Base-by-base conservation (phyloP, 2,113 vertebrate genomes). In the Indri indri region DNA sequence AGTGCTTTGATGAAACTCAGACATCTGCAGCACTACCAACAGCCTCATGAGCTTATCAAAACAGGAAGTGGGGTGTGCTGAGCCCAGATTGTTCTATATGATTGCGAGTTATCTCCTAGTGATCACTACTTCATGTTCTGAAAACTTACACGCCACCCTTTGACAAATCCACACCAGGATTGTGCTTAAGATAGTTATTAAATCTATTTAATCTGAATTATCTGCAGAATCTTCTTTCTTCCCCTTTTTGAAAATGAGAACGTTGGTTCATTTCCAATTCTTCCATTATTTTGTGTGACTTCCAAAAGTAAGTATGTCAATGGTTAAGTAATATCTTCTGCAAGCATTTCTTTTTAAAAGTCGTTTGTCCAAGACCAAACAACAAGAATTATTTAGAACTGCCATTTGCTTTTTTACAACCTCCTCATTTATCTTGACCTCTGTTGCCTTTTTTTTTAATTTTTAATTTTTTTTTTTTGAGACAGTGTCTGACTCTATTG, bases 31-130 rank as follows among this genome's bases (percentile, higher is more conserved):
- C 2, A 3, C 42, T 8, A 59, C 30, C 34, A 32, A 27, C 30
- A 40, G 50, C 30, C 59, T 95, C 82, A 3, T 32, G 30, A 40
- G 37, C 14, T 80, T 90, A 83, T 63, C 90, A 92, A 86, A 95
- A 90, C 94, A 96, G 96, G 96, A 97, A 94, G 74, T 70, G 77
- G 94, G 87, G 40, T 8, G 22, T 83, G 40, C 52, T 47, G 10
- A 87, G 27, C 70, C 25, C 59, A 90, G 84, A 94, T 40, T 52
- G 40, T 87, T 87, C 85, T 65, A 18, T 70, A 7, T 47, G 95
- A 94, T 83, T 87, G 37, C 25, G 70, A 22, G 65, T 8, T 85
- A 14, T 32, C 77, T 85, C 85, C 32, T n/a, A 11, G 47, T 23
- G 27, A 71, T n/a, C 13, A 9, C 9, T 5, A 22, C 61, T 89